Conservation (phyloP, 2,797 vertebrate genomes). For the Craterocephalus amniculus region DNA sequence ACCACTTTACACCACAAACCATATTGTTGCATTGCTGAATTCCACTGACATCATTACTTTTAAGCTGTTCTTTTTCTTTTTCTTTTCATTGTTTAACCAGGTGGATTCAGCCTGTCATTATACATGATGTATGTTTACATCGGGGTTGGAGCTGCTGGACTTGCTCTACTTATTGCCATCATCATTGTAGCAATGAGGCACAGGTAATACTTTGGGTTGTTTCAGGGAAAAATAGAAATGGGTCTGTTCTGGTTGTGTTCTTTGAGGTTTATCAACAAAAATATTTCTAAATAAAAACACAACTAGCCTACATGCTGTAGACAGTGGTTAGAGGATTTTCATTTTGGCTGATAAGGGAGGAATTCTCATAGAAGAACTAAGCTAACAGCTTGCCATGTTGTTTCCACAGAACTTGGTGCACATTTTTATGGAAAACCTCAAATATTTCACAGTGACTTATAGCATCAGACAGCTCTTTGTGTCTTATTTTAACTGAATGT, state of each 20-base stretch:
- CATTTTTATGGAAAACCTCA: neutral
- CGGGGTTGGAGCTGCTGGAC: conserved; percentile 63
- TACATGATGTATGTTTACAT: conserved; percentile 78
- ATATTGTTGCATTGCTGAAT: neutral
- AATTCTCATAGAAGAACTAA: neutral
- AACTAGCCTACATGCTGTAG: neutral
- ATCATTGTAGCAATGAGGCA: conserved; percentile 60
- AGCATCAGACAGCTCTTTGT: neutral
- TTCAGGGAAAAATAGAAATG: neutral
- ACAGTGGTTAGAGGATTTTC: neutral
- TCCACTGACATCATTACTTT: neutral
- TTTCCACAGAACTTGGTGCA: neutral
- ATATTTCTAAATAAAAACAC: neutral
- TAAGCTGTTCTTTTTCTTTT: neutral
- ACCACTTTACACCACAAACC: neutral
- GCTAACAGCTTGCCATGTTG: neutral
- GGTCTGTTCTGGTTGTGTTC: neutral
- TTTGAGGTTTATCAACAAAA: neutral
- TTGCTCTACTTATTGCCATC: conserved; percentile 64
- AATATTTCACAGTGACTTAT: neutral
- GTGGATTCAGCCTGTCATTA: conserved; percentile 53
- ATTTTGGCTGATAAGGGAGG: neutral
- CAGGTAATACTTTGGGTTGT: conserved; percentile 61
- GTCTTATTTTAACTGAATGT: neutral
- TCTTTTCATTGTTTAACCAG: conserved; percentile 48